phyloP scores from a whole-genome alignment of 2,113 vertebrate species.

The Lophura nycthemera region DNA sequence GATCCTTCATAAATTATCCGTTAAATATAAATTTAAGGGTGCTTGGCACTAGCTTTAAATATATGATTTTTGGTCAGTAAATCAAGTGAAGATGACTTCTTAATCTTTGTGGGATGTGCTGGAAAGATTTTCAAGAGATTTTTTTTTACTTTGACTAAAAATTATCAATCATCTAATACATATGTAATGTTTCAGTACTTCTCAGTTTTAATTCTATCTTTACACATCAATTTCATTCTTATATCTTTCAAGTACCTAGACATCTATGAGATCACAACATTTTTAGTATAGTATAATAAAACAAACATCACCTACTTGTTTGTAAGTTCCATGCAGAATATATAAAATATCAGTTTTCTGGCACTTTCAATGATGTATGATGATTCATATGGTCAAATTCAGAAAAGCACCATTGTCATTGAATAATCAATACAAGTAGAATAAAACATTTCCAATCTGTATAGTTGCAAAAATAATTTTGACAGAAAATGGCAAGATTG shows the following conservation, averaged over 20 bases:
- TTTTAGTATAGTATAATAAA: neutral
- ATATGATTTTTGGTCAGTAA: neutral
- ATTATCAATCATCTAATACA: neutral
- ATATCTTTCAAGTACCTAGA: neutral
- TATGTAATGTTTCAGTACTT: neutral
- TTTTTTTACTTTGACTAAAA: neutral
- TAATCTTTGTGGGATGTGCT: neutral
- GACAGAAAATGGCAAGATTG: neutral
- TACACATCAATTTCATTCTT: neutral
- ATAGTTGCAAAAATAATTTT: neutral
- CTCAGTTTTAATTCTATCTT: neutral
- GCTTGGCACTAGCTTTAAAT: neutral
- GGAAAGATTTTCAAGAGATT: neutral
- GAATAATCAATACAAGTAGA: neutral
- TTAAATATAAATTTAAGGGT: neutral
- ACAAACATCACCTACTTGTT: neutral
- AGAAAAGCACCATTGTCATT: neutral
- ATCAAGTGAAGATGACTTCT: neutral
- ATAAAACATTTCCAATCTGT: neutral
- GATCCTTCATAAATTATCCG: neutral
- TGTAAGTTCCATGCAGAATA: neutral
- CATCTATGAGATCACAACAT: neutral
- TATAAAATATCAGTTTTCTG: neutral
- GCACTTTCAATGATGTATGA: neutral
- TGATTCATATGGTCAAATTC: accelerated